Percentiles rank a stretch among this genome's conserved stretches.
Evolutionary conservation across 2,113 vertebrate genomes (phyloP).

Genomic region (Anguilla japonica): DNA sequence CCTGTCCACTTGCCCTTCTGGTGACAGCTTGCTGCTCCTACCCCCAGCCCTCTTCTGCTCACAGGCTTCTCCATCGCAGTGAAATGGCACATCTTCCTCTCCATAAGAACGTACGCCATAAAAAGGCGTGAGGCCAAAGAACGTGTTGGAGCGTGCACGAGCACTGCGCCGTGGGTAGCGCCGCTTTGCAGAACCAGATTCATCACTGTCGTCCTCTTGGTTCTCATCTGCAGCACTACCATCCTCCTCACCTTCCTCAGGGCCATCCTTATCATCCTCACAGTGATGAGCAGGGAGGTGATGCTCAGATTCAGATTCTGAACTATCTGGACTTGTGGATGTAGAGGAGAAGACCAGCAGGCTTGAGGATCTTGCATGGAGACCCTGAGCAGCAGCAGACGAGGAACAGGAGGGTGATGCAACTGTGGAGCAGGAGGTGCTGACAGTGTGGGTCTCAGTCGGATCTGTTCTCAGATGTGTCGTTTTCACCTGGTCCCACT

Average conservation of each 20-base stretch:
- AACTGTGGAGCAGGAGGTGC: constrained; percentile 54
- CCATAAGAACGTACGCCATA: constrained; percentile 94
- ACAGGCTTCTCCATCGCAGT: constrained; percentile 69
- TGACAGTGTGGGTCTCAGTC: constrained; percentile 58
- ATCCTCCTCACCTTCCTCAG: constrained; percentile 50
- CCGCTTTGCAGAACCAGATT: constrained; percentile 84
- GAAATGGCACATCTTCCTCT: constrained; percentile 90
- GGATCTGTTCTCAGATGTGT: constrained; percentile 79
- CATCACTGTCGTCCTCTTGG: constrained; percentile 81
- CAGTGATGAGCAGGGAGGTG: constrained; percentile 46
- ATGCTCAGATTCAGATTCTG: constrained; percentile 64
- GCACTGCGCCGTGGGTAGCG: constrained; percentile 93
- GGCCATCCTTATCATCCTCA: constrained; percentile 52
- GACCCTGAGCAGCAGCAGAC: constrained; percentile 54
- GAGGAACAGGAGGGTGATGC: constrained; percentile 49
- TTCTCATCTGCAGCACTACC: constrained; percentile 75
- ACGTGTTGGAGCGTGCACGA: constrained; percentile 95
- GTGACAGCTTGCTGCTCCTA: constrained; percentile 75
- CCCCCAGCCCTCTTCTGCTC: constrained; percentile 80
- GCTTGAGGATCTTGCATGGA: constrained; percentile 49
- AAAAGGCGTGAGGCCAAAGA: constrained; percentile 92
- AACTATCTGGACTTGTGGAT: constrained; percentile 69
- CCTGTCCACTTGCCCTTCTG: constrained; percentile 92
- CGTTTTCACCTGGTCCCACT: constrained; percentile 71
- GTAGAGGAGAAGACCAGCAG: constrained; percentile 62